Evolutionary conservation across 2,113 vertebrate genomes (phyloP), one percentile per base, ranked within the genome.

Genomic region (Macquaria ambigua): DNA sequence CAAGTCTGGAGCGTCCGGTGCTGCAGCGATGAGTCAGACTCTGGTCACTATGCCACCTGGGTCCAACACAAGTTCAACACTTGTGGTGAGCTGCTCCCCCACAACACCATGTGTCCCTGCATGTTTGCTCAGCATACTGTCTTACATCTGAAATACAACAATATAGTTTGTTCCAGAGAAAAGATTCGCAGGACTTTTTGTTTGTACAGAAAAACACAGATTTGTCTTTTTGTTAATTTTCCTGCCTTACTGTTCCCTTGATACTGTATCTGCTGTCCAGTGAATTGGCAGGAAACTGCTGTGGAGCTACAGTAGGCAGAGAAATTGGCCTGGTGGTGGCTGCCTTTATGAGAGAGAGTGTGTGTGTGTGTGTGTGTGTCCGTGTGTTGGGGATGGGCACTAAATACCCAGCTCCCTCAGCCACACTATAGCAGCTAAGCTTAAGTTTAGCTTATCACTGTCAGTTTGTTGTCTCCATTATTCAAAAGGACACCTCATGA

Each of bases 401-500:
- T 68, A 87, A 85, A 88, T 64, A 59, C 18, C n/a, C 75, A 72
- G 64, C 59, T 37, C 34, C 41, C 41, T 46, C 20, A 75, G 78
- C 68, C 74, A 31, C 48, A 66, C 74, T 78, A n/a, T 50, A 77
- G 88, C 72, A 72, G 80, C 84, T 58, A 48, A 92, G 79, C 90
- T 84, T 88, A 81, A 63, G 74, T 91, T 89, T 76, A 84, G 76
- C 88, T 90, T 88, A 90, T 91, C 87, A 77, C 64, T 39, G 77
- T 89, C 85, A 80, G 77, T 91, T 90, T 87, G 88, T 82, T 79
- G 83, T 88, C 85, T 91, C 90, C 85, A 83, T 93, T 90, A 91
- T 93, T 93, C 83, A 90, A 82, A 89, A 79, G 88, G 89, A 91
- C 88, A 87, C 78, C 84, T 91, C 89, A 92, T 93, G 91, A 93